Percentiles rank a stretch among this genome's conserved stretches.
phyloP scores from a whole-genome alignment of 2,797 vertebrate species.

The Enteromius trimaculatus region DNA sequence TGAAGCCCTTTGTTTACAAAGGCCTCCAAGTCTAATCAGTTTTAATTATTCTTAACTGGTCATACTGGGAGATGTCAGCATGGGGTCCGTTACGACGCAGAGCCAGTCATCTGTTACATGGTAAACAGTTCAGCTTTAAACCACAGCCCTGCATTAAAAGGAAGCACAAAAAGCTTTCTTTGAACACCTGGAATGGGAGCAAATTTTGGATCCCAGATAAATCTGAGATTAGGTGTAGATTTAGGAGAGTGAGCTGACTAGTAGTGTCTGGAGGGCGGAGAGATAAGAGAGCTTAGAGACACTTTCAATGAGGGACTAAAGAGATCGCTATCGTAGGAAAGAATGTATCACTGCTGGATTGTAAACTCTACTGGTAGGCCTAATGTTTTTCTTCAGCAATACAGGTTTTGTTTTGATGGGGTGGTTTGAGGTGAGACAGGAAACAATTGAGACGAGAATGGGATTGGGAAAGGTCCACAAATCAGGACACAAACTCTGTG shows the following conservation, averaged over 20 bases:
- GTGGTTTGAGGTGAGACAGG: not conserved
- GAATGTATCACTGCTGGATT: conserved; percentile 37
- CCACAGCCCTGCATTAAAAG: conserved; percentile 7
- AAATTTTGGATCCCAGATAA: conserved; percentile 51
- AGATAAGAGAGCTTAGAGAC: conserved; percentile 53
- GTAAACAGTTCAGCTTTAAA: conserved; percentile 29
- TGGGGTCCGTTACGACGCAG: conserved; percentile 17
- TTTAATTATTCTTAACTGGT: conserved; percentile 53
- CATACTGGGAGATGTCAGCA: conserved; percentile 42
- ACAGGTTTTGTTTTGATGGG: not conserved
- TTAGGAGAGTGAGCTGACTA: conserved; percentile 47
- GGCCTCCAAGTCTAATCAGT: conserved; percentile 45
- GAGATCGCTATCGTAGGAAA: conserved; percentile 36
- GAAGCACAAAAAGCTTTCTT: conserved; percentile 37
- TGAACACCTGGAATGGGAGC: conserved; percentile 50
- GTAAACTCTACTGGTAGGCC: not conserved
- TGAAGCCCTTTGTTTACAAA: conserved; percentile 39
- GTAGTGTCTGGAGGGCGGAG: conserved; percentile 41
- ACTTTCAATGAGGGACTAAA: conserved; percentile 49
- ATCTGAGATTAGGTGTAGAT: conserved; percentile 52
- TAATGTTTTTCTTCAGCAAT: conserved; percentile 25
- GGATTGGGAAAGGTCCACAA: not conserved
- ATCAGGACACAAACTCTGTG: not conserved
- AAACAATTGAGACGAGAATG: not conserved
- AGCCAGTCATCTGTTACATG: conserved; percentile 1